Conservation (phyloP, 2,888 invertebrate genomes). For the Agriopis marginaria region DNA sequence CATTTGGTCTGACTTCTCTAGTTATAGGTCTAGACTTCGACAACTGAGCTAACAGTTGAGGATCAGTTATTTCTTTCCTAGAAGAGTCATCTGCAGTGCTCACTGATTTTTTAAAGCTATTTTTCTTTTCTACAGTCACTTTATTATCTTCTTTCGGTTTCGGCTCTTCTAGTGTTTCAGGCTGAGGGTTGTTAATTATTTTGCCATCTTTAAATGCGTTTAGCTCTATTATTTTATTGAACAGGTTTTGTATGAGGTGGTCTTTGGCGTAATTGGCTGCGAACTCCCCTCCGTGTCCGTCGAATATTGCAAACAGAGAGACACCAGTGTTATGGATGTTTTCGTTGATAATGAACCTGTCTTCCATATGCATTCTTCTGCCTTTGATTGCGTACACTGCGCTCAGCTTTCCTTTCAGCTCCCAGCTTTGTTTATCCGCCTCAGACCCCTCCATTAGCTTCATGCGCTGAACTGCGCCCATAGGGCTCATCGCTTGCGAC, state of each 20-base stretch:
- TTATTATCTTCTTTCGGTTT: constrained; percentile 76
- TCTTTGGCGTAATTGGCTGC: constrained; percentile 97
- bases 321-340: constrained; percentile 94
- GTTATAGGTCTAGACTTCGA: constrained; percentile 87
- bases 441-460: constrained; percentile 85
- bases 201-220: constrained; percentile 89
- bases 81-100: constrained; percentile 87
- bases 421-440: constrained; percentile 89
- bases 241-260: constrained; percentile 93
- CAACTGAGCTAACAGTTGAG: constrained; percentile 88
- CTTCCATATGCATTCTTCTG: constrained; percentile 96
- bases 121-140: constrained; percentile 83
- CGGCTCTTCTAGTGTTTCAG: constrained; percentile 67
- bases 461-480: constrained; percentile 87
- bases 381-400: constrained; percentile 97
- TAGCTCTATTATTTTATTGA: constrained; percentile 91
- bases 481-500: constrained; percentile 88
- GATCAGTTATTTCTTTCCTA: constrained; percentile 89
- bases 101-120: constrained; percentile 89
- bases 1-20: constrained; percentile 85
- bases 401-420: constrained; percentile 90
- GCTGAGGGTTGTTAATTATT: constrained; percentile 63
- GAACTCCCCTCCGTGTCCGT: constrained; percentile 98
- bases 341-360: constrained; percentile 95
- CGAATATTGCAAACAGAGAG: constrained; percentile 96